Conservation (phyloP, 2,113 vertebrate genomes). For the Etheostoma cragini region DNA sequence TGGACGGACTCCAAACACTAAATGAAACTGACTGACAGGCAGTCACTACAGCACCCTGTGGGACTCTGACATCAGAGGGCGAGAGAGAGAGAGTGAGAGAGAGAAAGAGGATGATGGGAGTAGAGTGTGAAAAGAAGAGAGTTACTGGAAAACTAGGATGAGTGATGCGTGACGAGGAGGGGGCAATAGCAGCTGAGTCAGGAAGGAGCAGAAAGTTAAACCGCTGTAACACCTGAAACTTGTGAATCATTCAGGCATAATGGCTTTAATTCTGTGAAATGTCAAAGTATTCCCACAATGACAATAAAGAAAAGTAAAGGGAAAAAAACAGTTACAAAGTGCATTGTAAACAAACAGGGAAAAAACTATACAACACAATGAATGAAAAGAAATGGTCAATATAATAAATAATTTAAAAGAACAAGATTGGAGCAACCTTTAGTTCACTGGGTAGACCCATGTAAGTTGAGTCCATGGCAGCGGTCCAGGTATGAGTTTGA, state of each 20-base stretch:
- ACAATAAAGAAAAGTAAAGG: not conserved
- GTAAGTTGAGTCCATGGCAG: no score
- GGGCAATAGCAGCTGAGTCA: not conserved
- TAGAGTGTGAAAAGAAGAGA: not conserved
- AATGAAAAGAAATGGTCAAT: not conserved
- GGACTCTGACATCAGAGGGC: conserved; percentile 50
- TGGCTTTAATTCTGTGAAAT: not conserved
- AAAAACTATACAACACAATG: not conserved
- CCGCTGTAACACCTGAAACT: conserved; percentile 17
- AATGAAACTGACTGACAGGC: conserved; percentile 72
- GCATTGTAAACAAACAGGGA: not conserved
- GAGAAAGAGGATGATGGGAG: conserved; percentile 6
- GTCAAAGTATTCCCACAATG: not conserved
- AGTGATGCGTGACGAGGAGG: not conserved
- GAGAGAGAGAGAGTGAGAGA: not conserved
- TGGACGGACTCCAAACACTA: conserved; percentile 63
- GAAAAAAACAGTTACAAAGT: not conserved
- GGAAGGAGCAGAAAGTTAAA: conserved; percentile 11
- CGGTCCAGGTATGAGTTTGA: no score
- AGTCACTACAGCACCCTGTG: conserved; percentile 59
- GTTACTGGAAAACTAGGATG: not conserved
- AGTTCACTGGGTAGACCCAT: no score
- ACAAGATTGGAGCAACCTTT: no score
- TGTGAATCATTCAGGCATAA: not conserved
- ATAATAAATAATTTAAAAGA: not conserved